These are phyloP conservation scores for Pseudachorutes palmiensis DNA, from an alignment of 1,140 invertebrate species.

Conservation along the genomic window DNA sequence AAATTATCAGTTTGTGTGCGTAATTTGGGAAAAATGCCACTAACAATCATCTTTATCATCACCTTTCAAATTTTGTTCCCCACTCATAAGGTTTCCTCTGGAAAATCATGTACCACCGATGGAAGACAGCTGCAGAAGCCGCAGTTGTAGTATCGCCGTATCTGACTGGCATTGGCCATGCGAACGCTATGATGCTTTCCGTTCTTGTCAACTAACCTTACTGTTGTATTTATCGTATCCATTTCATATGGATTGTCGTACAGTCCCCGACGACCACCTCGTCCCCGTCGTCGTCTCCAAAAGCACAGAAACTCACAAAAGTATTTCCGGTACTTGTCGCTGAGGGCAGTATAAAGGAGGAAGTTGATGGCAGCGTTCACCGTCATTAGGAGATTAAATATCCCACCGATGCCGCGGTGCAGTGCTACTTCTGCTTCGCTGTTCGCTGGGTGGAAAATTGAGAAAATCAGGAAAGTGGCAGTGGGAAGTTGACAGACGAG, in stretches of 20 bases:
- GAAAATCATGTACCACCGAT: too few species aligned
- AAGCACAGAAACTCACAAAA: conserved; percentile 57
- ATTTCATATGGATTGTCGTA: conserved; percentile 18
- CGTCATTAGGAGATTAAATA: conserved; percentile 61
- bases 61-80: too few species aligned
- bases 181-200: background rate
- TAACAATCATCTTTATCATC: too few species aligned
- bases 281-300: conserved; percentile 43
- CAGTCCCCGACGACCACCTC: conserved; percentile 36
- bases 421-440: conserved; percentile 25
- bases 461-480: conserved; percentile 51
- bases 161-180: background rate
- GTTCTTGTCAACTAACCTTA: conserved; percentile 16
- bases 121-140: too few species aligned
- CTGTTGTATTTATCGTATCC: conserved; percentile 24
- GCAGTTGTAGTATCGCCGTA: too few species aligned
- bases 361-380: conserved; percentile 56
- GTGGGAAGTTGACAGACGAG: conserved; percentile 63
- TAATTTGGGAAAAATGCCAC: too few species aligned
- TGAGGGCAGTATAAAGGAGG: conserved; percentile 66
- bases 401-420: conserved; percentile 51
- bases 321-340: conserved; percentile 64
- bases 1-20: too few species aligned
- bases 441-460: conserved; percentile 44
- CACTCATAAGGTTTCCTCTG: too few species aligned